These are phyloP conservation scores for Pogonomyrmex californicus DNA, from an alignment of 1,140 invertebrate species.

Conservation along the genomic window DNA sequence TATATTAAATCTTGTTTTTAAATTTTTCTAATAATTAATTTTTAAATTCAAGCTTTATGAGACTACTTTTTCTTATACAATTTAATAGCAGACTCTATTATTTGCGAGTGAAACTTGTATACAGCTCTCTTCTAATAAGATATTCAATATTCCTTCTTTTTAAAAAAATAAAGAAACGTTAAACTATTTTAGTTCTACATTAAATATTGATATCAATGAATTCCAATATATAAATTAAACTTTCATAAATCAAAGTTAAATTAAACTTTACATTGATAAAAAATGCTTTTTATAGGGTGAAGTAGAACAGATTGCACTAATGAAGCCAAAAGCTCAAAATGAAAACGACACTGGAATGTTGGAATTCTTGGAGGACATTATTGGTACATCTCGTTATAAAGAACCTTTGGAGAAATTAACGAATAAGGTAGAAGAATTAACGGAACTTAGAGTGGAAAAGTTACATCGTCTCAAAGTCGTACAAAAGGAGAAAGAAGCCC, in stretches of 20 bases:
- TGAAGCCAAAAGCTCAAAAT: constrained; percentile 97
- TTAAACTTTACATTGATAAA: constrained; percentile 29
- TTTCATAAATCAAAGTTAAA: constrained; percentile 1
- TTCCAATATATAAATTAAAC: neutral
- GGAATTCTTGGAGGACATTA: constrained; percentile 99
- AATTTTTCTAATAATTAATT: no score
- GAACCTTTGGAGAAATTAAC: constrained; percentile 94
- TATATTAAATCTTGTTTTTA: no score
- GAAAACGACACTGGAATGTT: constrained; percentile 98
- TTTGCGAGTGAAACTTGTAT: no score
- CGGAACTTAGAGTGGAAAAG: constrained; percentile 94
- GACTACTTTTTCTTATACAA: no score
- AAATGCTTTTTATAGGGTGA: constrained; percentile 92
- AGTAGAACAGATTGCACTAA: constrained; percentile 99
- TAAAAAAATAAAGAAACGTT: neutral
- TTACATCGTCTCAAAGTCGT: constrained; percentile 95
- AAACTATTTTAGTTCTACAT: constrained; percentile 10
- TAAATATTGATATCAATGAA: constrained; percentile 41
- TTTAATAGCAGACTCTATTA: no score
- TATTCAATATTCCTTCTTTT: neutral
- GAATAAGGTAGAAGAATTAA: constrained; percentile 92
- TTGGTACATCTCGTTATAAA: constrained; percentile 96
- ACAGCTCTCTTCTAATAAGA: no score
- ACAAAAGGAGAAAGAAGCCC: constrained; percentile 95
- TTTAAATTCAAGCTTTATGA: no score